Base-by-base conservation (phyloP, 2,113 vertebrate genomes). In the Asarcornis scutulata region DNA sequence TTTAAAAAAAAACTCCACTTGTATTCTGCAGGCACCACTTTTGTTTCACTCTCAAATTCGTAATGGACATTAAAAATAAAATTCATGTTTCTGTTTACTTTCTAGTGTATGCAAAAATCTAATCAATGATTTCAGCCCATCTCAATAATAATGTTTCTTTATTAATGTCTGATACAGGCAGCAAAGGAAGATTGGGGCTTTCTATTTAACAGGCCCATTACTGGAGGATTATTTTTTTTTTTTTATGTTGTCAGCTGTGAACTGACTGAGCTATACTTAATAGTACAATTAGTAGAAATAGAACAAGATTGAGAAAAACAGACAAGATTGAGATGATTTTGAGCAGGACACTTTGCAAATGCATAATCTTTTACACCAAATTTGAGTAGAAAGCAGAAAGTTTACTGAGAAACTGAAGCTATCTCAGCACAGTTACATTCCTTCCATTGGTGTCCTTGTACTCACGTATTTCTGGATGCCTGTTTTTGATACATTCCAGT, bases 11-110 rank as follows among this genome's bases (percentile, higher is more conserved):
- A 5, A 40, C 25, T 63, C 12, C 18, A 27, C 66, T 93, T 74
- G 7, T 36, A 32, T 90, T 95, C 86, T 86, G 21, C n/a, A 88
- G 56, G 11, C 76, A 89, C 42, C 21, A 36, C 46, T 81, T 83
- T 83, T 40, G 17, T 75, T 82, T 92, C 83, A 94, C 17, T 81
- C 46, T 88, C 64, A 78, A 77, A 93, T 90, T 96, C 77, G 86
- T 88, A 90, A 91, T 84, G 87, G 83, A 75, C 27, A 95, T 95
- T 82, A 92, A 96, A 96, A 95, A 95, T 59, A 90, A 93, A 94
- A 93, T 88, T 82, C 86, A 86, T 94, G 74, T 81, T 88, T 88
- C 72, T 97, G 83, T 94, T 96, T 96, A 93, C 80, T 91, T 92
- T 92, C 55, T 34, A 40, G 25, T 78, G 53, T 88, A 86, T 78